Conservation (phyloP, 1,140 invertebrate genomes). For the Cepaea nemoralis region DNA sequence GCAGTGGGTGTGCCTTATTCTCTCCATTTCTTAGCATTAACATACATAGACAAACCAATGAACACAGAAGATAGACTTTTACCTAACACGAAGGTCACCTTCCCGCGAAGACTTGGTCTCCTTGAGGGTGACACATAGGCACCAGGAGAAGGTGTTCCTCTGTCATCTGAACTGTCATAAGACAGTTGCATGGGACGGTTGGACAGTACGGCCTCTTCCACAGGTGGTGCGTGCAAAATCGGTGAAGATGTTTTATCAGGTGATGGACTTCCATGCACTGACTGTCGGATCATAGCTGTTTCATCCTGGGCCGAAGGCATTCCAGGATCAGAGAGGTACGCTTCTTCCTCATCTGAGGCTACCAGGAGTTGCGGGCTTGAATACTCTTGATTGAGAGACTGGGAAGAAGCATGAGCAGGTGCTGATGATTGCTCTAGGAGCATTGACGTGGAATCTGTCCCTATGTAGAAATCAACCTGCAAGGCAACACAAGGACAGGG, state of each 20-base stretch:
- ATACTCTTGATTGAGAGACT: not conserved
- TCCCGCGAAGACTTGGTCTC: constrained; percentile 6
- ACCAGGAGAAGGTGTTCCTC: constrained; percentile 18
- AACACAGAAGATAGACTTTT: not conserved
- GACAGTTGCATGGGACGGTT: not conserved
- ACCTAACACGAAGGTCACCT: constrained; percentile 36
- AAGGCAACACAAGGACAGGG: not conserved
- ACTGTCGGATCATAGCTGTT: not conserved
- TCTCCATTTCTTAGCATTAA: too few relatives aligned
- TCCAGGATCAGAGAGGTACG: not conserved
- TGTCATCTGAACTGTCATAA: not conserved
- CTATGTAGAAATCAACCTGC: constrained; percentile 10
- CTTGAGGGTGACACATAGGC: not conserved
- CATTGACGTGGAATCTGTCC: not conserved
- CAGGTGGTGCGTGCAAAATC: not conserved
- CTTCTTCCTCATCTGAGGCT: constrained; percentile 3
- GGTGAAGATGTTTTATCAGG: not conserved
- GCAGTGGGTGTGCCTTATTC: too few relatives aligned
- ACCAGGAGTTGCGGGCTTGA: not conserved
- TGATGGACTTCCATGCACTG: not conserved
- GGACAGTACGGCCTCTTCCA: constrained; percentile 1
- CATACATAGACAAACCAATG: too few relatives aligned
- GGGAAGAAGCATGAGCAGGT: not conserved
- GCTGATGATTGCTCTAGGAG: not conserved
- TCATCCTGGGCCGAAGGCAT: not conserved